phyloP scores from a whole-genome alignment of 2,888 invertebrate species.

The Eledone cirrhosa region DNA sequence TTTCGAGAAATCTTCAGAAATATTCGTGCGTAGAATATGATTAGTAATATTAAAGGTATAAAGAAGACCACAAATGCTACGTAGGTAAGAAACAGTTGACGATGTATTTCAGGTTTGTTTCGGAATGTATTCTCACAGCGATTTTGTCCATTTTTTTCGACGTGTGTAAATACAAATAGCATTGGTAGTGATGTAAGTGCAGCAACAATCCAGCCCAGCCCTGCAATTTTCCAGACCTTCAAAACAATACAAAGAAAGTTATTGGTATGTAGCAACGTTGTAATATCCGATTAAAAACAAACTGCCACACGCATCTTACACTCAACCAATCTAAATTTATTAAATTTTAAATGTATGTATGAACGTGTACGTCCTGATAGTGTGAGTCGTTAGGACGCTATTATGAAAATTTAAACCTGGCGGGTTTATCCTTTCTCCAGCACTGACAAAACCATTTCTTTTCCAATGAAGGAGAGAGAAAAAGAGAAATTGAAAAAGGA shows the following conservation, averaged over 20 bases:
- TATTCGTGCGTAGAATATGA: slow-evolving; percentile 62
- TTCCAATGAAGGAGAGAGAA: no score
- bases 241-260: slow-evolving; percentile 22
- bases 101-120: slow-evolving; percentile 46
- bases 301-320: no score
- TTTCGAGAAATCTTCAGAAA: slow-evolving; percentile 63
- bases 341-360: no score
- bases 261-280: no score
- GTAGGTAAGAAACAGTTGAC: slow-evolving; percentile 59
- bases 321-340: no score
- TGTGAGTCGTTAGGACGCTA: no score
- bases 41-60: slow-evolving; percentile 58
- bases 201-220: slow-evolving; percentile 55
- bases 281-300: no score
- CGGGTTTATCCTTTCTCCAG: no score
- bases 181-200: slow-evolving; percentile 55
- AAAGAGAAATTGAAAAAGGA: no score
- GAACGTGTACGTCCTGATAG: no score
- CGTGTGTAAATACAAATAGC: slow-evolving; percentile 53
- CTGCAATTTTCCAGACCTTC: slow-evolving; percentile 56
- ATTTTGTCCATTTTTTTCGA: slow-evolving; percentile 39
- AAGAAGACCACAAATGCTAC: slow-evolving; percentile 58
- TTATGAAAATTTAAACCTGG: no score
- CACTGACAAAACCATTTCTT: no score
- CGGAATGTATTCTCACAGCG: slow-evolving; percentile 62